phyloP scores from a whole-genome alignment of 2,888 invertebrate species.

The Drosophila lutescens region DNA sequence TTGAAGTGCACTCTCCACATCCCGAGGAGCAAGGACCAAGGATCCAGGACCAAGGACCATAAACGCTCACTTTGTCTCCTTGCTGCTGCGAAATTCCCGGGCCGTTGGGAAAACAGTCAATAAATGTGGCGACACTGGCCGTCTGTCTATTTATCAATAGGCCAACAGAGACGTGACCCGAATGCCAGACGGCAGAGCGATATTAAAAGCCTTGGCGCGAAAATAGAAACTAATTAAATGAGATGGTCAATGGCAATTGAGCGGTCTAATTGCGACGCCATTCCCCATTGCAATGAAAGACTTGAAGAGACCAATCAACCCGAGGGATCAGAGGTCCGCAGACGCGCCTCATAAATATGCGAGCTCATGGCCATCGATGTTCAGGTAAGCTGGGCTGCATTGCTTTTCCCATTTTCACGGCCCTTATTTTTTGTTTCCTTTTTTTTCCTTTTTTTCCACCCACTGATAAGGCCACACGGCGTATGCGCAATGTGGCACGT shows the following conservation, averaged over 20 bases:
- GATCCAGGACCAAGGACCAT: not conserved
- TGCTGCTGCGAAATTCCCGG: not conserved
- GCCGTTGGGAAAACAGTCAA: constrained; percentile 40
- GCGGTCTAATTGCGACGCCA: constrained; percentile 27
- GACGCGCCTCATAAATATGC: constrained; percentile 68
- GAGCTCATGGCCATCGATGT: constrained; percentile 49
- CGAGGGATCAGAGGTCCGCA: constrained; percentile 8
- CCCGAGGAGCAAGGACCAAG: not conserved
- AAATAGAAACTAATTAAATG: constrained; percentile 57
- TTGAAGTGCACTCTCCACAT: constrained; percentile 53
- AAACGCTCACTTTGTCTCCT: constrained; percentile 50
- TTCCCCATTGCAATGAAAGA: too few species aligned
- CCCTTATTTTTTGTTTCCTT: not conserved
- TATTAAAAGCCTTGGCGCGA: constrained; percentile 10
- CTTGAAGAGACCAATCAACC: constrained; percentile 34
- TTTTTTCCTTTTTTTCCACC: not conserved
- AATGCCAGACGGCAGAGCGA: constrained; percentile 29
- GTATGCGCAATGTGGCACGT: constrained; percentile 55
- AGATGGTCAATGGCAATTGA: constrained; percentile 28
- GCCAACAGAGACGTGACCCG: constrained; percentile 57
- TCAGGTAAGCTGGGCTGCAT: constrained; percentile 5
- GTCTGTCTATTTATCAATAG: constrained; percentile 59
- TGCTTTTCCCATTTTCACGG: constrained; percentile 6
- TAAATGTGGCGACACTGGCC: constrained; percentile 46
- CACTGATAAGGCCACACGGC: constrained; percentile 57